phyloP scores from a whole-genome alignment of 2,797 vertebrate species.

The Hoplostethus atlanticus region DNA sequence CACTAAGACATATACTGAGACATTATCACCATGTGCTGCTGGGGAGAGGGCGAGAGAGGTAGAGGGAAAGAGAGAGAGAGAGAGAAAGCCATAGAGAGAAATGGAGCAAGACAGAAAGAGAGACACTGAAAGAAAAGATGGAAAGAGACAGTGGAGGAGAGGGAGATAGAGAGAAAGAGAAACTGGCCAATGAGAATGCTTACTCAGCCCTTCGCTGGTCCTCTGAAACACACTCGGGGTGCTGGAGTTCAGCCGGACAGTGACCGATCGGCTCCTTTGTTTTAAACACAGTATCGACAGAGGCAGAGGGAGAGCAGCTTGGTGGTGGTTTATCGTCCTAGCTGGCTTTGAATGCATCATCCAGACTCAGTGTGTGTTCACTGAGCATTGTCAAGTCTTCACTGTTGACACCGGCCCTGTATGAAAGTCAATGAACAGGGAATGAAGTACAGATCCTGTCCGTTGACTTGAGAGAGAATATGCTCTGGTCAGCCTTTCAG shows the following conservation, averaged over 20 bases:
- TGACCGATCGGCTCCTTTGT: slow-evolving; percentile 45
- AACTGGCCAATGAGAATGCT: slow-evolving; percentile 37
- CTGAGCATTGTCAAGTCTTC: not conserved
- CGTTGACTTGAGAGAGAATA: no score
- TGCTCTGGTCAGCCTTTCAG: no score
- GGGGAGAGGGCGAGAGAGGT: slow-evolving; percentile 2
- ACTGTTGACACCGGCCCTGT: slow-evolving; percentile 3
- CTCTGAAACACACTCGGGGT: slow-evolving; percentile 36
- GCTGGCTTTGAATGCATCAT: not conserved
- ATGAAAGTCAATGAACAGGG: not conserved
- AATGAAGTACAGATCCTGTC: not conserved
- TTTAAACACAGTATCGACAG: slow-evolving; percentile 51
- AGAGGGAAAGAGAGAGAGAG: slow-evolving; percentile 12
- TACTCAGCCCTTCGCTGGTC: slow-evolving; percentile 57
- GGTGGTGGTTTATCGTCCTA: slow-evolving; percentile 1
- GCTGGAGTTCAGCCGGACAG: slow-evolving; percentile 25
- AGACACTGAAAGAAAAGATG: not conserved
- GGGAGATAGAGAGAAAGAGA: not conserved
- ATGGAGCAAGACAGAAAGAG: not conserved
- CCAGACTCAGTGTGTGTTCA: slow-evolving; percentile 1
- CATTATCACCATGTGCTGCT: slow-evolving; percentile 50
- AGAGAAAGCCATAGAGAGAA: not conserved
- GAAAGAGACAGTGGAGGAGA: not conserved
- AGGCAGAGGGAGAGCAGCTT: slow-evolving; percentile 10
- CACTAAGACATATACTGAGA: slow-evolving; percentile 33